Evolutionary conservation across 2,797 vertebrate species (phyloP), one percentile per base, ranked within the genome.

Genomic region (Pterois miles): DNA sequence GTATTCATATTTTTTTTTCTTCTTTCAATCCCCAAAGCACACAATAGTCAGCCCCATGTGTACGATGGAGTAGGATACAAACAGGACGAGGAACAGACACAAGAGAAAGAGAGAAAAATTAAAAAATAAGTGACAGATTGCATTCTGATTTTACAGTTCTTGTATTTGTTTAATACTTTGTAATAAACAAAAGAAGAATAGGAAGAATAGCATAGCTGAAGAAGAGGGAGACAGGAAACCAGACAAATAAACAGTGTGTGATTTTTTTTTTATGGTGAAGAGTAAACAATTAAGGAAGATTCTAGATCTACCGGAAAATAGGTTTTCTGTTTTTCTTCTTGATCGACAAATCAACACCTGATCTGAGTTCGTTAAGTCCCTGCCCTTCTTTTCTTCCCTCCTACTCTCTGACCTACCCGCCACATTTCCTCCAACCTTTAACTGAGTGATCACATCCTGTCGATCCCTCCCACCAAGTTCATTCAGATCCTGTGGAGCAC

Each of bases 111-210:
- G 33, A 82, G 66, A 83, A 79, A 86, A 83, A 63, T 71, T 12
- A 53, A 89, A 46, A 82, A 87, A 65, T 16, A 85, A 86, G 90
- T 71, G 87, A 92, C 73, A 90, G 74, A 76, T 86, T 86, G 77
- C 81, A 80, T 84, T 87, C 80, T 40, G 81, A 92, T 88, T 91
- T 80, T 76, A 90, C 87, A 91, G 74, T 82, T 90, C 74, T 84
- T 71, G 83, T 76, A 83, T 89, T 91, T 91, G 89, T 92, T 93
- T 92, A 94, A 93, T 92, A 93, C 92, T 90, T 90, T 76, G 86
- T 91, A 92, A 93, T 84, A 91, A 91, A 92, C 88, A 91, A 92
- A 84, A 87, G 64, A 86, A 81, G 84, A 80, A 90, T 31, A 89
- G 84, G 64, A 86, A 81, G 84, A 80, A 90, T 31, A 89, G 84